phyloP scores from a whole-genome alignment of 1,140 invertebrate species.

The Sinonovacula constricta region DNA sequence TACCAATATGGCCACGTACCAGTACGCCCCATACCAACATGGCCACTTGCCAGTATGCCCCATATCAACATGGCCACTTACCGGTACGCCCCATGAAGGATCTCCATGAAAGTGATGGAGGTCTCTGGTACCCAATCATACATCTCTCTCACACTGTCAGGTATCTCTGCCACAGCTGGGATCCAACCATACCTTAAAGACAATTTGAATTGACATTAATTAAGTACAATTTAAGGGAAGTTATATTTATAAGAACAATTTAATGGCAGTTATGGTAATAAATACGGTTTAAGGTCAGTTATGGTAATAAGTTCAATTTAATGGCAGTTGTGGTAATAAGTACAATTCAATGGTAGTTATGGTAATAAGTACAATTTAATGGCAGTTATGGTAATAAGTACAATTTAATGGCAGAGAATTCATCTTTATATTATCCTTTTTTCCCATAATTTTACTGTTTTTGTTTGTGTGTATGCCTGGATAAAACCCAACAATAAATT shows the following conservation, averaged over 20 bases:
- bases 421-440: not conserved
- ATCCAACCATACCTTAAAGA: constrained; percentile 76
- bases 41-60: too few relatives aligned
- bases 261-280: too few relatives aligned
- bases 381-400: too few relatives aligned
- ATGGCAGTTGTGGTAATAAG: too few relatives aligned
- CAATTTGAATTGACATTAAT: not conserved
- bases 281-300: too few relatives aligned
- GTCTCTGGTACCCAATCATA: constrained; percentile 74
- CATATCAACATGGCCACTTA: too few relatives aligned
- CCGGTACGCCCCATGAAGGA: constrained; percentile 76
- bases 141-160: constrained; percentile 63
- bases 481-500: too few relatives aligned
- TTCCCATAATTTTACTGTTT: not conserved
- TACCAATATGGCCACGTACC: too few relatives aligned
- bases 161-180: constrained; percentile 65
- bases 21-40: too few relatives aligned
- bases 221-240: not conserved
- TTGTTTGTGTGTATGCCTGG: not conserved
- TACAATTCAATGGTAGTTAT: too few relatives aligned
- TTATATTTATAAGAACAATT: not conserved
- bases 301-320: not conserved
- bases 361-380: too few relatives aligned
- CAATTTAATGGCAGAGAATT: not conserved
- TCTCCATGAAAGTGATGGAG: constrained; percentile 78